Conservation (phyloP, 1,140 invertebrate species). For the Laupala kohalensis region DNA sequence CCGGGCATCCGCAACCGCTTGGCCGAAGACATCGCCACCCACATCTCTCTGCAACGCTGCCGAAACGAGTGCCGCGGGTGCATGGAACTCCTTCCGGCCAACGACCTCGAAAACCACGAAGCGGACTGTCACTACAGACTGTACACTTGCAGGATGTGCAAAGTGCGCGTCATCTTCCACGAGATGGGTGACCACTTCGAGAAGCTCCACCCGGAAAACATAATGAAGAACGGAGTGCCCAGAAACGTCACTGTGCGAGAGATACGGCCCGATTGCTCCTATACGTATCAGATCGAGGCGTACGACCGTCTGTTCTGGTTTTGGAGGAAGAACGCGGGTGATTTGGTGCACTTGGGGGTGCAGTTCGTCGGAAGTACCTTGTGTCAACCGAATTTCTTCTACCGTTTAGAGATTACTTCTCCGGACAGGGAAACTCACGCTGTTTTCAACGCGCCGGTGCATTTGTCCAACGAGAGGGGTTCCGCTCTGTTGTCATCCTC, state of each 20-base stretch:
- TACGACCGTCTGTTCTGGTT: background rate
- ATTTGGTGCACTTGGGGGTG: background rate
- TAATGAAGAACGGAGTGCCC: background rate
- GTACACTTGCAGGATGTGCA: background rate
- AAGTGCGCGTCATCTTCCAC: background rate
- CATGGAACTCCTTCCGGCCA: background rate
- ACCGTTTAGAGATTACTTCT: background rate
- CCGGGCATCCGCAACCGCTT: constrained; percentile 56
- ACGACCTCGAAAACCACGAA: background rate
- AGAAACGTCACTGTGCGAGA: background rate
- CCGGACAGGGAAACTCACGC: background rate
- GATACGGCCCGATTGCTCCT: background rate
- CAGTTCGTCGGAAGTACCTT: background rate
- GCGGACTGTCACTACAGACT: background rate
- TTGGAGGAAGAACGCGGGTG: background rate
- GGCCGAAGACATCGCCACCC: constrained; percentile 44
- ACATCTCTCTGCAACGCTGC: background rate
- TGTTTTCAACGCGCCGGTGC: background rate
- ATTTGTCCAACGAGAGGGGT: background rate
- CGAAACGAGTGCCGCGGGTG: background rate
- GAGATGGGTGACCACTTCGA: background rate
- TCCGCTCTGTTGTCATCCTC: background rate
- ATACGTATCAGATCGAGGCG: background rate
- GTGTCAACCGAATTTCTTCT: background rate
- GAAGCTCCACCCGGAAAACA: background rate